Evolutionary conservation across 2,113 vertebrate genomes (phyloP).

Genomic region (Gambusia holbrooki): DNA sequence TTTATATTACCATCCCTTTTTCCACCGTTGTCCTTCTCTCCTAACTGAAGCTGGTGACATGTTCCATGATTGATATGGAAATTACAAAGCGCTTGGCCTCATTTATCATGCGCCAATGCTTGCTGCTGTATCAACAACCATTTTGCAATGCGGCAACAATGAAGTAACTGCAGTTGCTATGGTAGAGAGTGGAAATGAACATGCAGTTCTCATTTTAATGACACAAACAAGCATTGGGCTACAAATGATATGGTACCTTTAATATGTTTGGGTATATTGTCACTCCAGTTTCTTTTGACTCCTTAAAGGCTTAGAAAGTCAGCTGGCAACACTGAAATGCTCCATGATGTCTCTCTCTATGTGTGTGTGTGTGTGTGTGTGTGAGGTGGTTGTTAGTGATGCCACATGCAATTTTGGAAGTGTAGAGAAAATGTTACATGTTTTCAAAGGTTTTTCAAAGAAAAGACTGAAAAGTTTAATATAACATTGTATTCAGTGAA

Average conservation of each 20-base stretch:
- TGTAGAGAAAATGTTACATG: no score
- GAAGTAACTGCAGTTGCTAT: conserved; percentile 59
- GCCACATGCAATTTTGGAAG: no score
- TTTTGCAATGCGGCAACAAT: conserved; percentile 65
- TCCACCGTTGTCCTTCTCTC: conserved; percentile 18
- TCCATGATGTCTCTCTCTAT: no score
- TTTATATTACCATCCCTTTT: conserved; percentile 11
- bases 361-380: no score
- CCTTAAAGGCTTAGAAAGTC: neutral
- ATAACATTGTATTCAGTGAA: neutral
- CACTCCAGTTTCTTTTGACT: neutral
- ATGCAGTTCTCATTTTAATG: conserved; percentile 61
- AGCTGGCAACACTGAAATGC: neutral
- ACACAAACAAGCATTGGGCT: conserved; percentile 9
- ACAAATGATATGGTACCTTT: conserved; percentile 15
- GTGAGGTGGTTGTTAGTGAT: no score
- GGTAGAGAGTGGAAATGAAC: conserved; percentile 50
- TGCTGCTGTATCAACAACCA: conserved; percentile 58
- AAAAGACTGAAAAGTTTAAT: neutral
- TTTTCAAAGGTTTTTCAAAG: no score
- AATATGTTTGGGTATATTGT: conserved; percentile 7
- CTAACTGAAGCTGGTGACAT: conserved; percentile 49
- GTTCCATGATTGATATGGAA: conserved; percentile 69
- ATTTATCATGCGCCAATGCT: conserved; percentile 61
- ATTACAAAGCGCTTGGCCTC: conserved; percentile 61